Percentiles rank a stretch among this genome's conserved stretches.
Conservation (phyloP, 1,140 invertebrate species). For the Rhyzopertha dominica region DNA sequence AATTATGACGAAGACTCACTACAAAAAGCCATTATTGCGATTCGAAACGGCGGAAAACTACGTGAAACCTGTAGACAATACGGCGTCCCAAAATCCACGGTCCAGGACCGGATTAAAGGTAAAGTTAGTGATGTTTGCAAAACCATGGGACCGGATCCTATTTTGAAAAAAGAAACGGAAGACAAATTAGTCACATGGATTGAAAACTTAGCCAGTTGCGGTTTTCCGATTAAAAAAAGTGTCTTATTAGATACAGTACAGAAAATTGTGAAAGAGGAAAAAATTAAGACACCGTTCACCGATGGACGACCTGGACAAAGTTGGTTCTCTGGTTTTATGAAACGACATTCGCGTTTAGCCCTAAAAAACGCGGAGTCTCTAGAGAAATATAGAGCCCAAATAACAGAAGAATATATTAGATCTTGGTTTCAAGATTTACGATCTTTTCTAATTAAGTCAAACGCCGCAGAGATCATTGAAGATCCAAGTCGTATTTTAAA, state of each 20-base stretch:
- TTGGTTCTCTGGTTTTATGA: no score
- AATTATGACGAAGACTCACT: no score
- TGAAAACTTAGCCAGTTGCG: no score
- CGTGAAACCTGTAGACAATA: constrained; percentile 4
- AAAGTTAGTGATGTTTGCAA: background rate
- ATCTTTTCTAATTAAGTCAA: no score
- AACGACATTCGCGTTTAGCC: constrained; percentile 13
- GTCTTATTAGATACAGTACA: no score
- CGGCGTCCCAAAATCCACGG: constrained; percentile 6
- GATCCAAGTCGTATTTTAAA: constrained; percentile 23
- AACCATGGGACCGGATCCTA: background rate
- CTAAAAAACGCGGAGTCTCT: constrained; percentile 5
- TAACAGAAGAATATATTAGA: constrained; percentile 2
- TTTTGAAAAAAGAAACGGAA: constrained; percentile 4
- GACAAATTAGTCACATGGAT: no score
- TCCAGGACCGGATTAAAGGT: constrained; percentile 9
- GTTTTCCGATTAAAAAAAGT: no score
- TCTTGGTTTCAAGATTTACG: constrained; percentile 3
- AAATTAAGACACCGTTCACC: constrained; percentile 19
- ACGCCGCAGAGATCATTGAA: constrained; percentile 17
- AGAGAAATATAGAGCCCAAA: background rate
- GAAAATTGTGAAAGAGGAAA: no score
- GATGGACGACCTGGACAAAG: constrained; percentile 15
- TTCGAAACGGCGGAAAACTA: background rate
- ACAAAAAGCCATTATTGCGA: background rate